Evolutionary conservation across 2,797 vertebrate species (phyloP).

Genomic region (Poecilia velifera): DNA sequence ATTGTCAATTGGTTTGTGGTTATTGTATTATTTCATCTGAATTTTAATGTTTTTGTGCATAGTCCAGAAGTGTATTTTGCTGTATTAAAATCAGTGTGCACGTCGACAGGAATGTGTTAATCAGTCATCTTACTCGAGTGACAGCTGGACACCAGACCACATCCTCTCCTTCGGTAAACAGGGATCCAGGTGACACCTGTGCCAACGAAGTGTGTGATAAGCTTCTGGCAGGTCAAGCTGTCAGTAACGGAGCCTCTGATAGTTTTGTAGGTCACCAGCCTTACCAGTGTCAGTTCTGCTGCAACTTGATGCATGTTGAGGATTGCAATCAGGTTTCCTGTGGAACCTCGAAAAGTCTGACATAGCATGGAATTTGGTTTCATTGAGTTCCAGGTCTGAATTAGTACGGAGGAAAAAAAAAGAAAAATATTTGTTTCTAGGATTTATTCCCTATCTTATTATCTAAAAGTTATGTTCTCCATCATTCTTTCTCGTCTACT

Average conservation of each 20-base stretch:
- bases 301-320: slow-evolving; percentile 42
- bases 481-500: neutral
- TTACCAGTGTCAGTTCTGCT: slow-evolving; percentile 44
- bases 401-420: neutral
- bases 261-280: slow-evolving; percentile 31
- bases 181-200: slow-evolving; percentile 34
- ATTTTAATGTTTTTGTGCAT: neutral
- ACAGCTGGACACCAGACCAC: slow-evolving; percentile 33
- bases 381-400: neutral
- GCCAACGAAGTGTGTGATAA: slow-evolving; percentile 8
- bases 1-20: neutral
- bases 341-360: neutral
- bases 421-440: neutral
- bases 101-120: slow-evolving; percentile 16
- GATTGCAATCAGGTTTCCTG: slow-evolving; percentile 2
- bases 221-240: slow-evolving; percentile 23
- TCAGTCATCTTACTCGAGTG: slow-evolving; percentile 21
- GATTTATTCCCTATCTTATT: neutral
- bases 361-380: neutral
- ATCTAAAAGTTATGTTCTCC: neutral
- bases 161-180: slow-evolving; percentile 15
- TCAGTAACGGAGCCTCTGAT: slow-evolving; percentile 51
- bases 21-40: neutral
- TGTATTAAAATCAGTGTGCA: neutral
- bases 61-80: neutral